Conservation (phyloP, 2,113 vertebrate genomes). For the Cynocephalus volans region DNA sequence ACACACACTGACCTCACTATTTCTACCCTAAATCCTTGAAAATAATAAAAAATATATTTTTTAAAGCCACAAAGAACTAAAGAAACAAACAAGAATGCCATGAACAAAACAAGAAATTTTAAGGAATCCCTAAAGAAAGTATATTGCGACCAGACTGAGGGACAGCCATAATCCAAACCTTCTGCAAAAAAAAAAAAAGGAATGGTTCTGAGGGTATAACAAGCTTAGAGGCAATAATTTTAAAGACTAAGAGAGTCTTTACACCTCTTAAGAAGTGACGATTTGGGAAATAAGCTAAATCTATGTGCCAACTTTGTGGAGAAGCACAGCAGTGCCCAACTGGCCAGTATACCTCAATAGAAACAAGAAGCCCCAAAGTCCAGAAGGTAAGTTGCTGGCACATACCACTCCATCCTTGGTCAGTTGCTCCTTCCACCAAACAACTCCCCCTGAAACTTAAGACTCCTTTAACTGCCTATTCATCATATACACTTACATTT, state of each 20-base stretch:
- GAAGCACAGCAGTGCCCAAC: neutral
- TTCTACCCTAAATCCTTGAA: conserved; percentile 47
- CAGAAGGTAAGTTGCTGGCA: neutral
- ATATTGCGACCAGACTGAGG: neutral
- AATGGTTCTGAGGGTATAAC: neutral
- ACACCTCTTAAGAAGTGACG: neutral
- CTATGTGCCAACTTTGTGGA: neutral
- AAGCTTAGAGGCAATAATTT: neutral
- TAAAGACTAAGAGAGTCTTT: neutral
- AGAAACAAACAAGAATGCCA: neutral
- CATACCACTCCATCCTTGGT: neutral
- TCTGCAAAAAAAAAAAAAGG: neutral
- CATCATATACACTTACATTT: neutral
- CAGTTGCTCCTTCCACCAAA: neutral
- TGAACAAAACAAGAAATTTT: conserved; percentile 24
- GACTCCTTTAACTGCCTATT: neutral
- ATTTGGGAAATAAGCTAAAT: neutral
- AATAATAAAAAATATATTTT: neutral
- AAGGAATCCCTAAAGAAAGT: conserved; percentile 28
- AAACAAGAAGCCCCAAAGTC: neutral
- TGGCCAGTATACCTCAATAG: neutral
- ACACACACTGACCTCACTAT: neutral
- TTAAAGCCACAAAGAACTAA: neutral
- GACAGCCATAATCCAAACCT: conserved; percentile 16
- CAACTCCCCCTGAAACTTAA: neutral